Conservation (phyloP, 2,797 vertebrate genomes). For the Enteromius anoplus region DNA sequence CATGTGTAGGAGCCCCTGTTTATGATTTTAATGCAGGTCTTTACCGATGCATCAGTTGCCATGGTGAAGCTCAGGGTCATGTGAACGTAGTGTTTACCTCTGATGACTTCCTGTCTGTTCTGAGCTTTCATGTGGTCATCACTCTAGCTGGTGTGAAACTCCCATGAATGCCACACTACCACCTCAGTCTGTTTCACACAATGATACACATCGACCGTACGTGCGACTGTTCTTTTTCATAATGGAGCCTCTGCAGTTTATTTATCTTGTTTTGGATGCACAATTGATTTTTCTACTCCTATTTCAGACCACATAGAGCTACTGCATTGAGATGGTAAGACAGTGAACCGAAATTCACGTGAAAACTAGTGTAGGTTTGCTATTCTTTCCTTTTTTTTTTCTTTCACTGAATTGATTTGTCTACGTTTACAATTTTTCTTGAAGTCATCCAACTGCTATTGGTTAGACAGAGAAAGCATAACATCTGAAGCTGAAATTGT, state of each 20-base stretch:
- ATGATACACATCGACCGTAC: neutral
- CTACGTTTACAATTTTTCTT: neutral
- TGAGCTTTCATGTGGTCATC: neutral
- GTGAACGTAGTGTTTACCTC: constrained; percentile 41
- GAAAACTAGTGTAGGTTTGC: neutral
- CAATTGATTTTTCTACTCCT: neutral
- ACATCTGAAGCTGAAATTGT: neutral
- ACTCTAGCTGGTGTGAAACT: constrained; percentile 1
- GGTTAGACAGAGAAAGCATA: neutral
- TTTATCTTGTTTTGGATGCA: neutral
- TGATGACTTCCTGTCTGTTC: constrained; percentile 42
- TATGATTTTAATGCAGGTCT: constrained; percentile 54
- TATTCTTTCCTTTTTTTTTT: neutral
- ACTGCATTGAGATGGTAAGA: neutral
- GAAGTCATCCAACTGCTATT: neutral
- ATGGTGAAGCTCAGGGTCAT: constrained; percentile 43
- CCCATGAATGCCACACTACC: neutral
- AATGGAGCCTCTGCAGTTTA: neutral
- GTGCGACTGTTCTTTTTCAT: neutral
- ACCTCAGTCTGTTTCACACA: neutral
- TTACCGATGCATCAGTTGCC: constrained; percentile 46
- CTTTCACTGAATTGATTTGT: neutral
- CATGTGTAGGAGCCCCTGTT: constrained; percentile 8
- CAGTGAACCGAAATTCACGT: neutral
- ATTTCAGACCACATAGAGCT: neutral